A percentile compares a stretch with the other conserved stretches of the same genome.
Conservation (phyloP, 1,140 invertebrate species). For the Watersipora subatra region DNA sequence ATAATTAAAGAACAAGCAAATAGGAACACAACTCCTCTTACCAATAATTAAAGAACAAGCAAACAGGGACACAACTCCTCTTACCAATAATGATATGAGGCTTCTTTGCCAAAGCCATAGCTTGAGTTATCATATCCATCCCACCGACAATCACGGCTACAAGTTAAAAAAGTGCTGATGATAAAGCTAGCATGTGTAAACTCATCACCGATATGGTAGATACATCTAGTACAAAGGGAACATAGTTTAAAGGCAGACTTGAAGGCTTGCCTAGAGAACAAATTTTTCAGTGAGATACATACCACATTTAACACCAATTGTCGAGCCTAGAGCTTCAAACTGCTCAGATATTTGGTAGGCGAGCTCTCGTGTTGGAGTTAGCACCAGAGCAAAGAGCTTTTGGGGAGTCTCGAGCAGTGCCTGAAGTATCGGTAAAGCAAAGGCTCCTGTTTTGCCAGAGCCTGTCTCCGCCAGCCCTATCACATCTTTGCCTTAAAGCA, state of each 20-base stretch:
- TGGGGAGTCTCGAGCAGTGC: conserved; percentile 76
- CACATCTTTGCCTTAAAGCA: conserved; percentile 75
- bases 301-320: conserved; percentile 85
- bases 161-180: conserved; percentile 8
- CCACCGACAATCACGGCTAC: conserved; percentile 85
- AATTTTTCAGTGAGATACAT: conserved; percentile 30
- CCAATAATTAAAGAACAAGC: neutral
- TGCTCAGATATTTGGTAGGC: conserved; percentile 93
- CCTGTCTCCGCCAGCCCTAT: conserved; percentile 95
- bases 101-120: conserved; percentile 76
- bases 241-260: neutral
- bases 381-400: conserved; percentile 77
- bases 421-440: conserved; percentile 88
- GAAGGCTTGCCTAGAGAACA: neutral
- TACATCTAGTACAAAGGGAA: neutral
- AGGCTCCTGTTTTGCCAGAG: conserved; percentile 94
- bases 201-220: neutral
- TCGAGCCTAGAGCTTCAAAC: conserved; percentile 57
- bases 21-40: neutral
- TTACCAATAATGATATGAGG: conserved; percentile 76
- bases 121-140: conserved; percentile 91
- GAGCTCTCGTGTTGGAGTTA: conserved; percentile 92
- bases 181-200: neutral
- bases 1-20: conserved; percentile 3
- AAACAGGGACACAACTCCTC: neutral